Evolutionary conservation across 2,797 vertebrate species (phyloP).

Genomic region (Prunella strophiata): DNA sequence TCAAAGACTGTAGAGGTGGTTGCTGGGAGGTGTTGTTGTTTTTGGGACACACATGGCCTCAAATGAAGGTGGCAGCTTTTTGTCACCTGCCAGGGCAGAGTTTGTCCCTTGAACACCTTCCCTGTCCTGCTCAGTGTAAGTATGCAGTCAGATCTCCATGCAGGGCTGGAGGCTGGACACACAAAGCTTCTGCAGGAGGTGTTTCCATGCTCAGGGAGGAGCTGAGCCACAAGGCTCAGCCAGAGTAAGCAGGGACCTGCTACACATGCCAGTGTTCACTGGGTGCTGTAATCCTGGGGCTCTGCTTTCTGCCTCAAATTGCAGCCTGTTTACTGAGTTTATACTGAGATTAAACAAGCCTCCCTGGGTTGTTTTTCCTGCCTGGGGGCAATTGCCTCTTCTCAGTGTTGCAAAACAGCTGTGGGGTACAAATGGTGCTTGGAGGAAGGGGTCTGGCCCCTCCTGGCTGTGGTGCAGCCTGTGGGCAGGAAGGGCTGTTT

Average conservation of each 20-base stretch:
- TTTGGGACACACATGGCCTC: not conserved
- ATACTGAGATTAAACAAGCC: not conserved
- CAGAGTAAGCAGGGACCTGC: not conserved
- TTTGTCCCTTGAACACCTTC: not conserved
- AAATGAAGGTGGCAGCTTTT: not conserved
- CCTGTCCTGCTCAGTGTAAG: not conserved
- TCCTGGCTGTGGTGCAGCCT: not conserved
- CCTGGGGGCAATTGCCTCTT: not conserved
- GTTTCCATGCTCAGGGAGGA: not conserved
- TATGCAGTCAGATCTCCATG: not conserved
- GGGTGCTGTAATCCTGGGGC: not conserved
- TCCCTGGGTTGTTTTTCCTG: not conserved
- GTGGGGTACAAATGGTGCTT: not conserved
- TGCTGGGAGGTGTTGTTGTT: not conserved
- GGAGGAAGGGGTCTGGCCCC: not conserved
- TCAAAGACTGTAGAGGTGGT: not conserved
- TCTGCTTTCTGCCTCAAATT: not conserved
- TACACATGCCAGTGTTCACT: not conserved
- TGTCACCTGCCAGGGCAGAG: not conserved
- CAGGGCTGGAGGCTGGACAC: not conserved
- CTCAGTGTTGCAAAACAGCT: not conserved
- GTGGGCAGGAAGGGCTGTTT: not conserved
- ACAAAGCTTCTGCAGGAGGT: not conserved
- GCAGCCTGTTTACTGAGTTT: not conserved
- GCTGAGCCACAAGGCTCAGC: not conserved